These are phyloP conservation scores for Corvus hawaiiensis DNA, from an alignment of 2,113 vertebrate species.

Conservation along the genomic window DNA sequence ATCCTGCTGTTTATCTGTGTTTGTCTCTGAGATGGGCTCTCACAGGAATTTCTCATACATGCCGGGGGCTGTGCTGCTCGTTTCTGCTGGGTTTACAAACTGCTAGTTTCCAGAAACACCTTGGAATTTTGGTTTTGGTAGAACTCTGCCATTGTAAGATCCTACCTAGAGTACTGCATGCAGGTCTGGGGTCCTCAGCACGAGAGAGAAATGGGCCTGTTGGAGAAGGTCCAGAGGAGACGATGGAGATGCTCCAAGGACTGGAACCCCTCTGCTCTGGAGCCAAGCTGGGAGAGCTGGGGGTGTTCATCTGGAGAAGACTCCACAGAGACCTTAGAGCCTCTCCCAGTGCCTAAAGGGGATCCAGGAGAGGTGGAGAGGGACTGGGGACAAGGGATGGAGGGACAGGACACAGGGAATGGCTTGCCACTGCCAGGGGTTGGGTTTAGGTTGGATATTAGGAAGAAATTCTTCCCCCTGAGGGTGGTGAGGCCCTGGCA, in stretches of 20 bases:
- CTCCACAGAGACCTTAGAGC: not conserved
- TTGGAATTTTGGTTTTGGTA: not conserved
- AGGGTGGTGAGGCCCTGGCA: not conserved
- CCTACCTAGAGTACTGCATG: not conserved
- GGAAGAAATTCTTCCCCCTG: accelerated
- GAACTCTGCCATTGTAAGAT: not conserved
- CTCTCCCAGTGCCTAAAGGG: accelerated
- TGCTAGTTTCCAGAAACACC: not conserved
- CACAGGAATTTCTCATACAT: accelerated
- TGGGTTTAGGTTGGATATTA: too few species aligned
- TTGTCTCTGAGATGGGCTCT: not conserved
- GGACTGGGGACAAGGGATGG: not conserved
- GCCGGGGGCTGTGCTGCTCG: accelerated
- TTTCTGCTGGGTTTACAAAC: not conserved
- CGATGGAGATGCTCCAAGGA: not conserved
- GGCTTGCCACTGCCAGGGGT: not conserved
- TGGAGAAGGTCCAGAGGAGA: not conserved
- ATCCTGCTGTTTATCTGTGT: not conserved
- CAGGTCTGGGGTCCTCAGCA: not conserved
- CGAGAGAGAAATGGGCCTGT: not conserved
- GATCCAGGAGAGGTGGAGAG: not conserved
- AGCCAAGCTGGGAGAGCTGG: not conserved
- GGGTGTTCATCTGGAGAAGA: not conserved
- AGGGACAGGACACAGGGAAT: not conserved
- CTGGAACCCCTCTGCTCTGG: not conserved